Percentiles rank a stretch among this genome's conserved stretches.
phyloP scores from a whole-genome alignment of 2,797 vertebrate genomes.

The Smutsia gigantea region DNA sequence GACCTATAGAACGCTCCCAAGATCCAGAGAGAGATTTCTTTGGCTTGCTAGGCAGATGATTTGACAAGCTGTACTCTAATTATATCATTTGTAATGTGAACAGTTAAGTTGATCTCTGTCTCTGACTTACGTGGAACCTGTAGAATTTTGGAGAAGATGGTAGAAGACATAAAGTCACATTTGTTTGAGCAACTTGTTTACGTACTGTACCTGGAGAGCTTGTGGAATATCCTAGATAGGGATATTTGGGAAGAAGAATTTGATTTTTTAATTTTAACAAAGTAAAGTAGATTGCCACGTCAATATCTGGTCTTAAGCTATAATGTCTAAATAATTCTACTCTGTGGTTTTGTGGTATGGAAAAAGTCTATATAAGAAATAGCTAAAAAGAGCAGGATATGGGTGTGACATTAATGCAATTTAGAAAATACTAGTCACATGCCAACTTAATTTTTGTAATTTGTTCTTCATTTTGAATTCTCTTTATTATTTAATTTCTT shows the following conservation, averaged over 20 bases:
- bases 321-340: background rate
- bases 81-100: background rate
- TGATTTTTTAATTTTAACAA: slow-evolving; percentile 39
- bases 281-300: slow-evolving; percentile 43
- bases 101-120: background rate
- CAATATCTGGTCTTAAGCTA: background rate
- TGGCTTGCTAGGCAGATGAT: background rate
- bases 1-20: background rate
- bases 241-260: slow-evolving; percentile 52
- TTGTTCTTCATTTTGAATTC: background rate
- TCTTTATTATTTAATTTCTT: background rate
- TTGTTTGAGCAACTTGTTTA: background rate
- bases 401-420: background rate
- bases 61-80: background rate
- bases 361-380: background rate
- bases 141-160: background rate
- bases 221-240: background rate
- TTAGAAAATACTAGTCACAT: background rate
- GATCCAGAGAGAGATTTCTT: background rate
- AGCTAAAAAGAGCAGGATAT: background rate
- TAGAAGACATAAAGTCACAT: background rate
- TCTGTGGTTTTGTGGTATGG: slow-evolving; percentile 8
- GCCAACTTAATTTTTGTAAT: slow-evolving; percentile 6
- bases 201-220: background rate
- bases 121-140: background rate